Evolutionary conservation across 2,113 vertebrate genomes (phyloP), one percentile per base, ranked within the genome.

Genomic region (Gavia stellata): DNA sequence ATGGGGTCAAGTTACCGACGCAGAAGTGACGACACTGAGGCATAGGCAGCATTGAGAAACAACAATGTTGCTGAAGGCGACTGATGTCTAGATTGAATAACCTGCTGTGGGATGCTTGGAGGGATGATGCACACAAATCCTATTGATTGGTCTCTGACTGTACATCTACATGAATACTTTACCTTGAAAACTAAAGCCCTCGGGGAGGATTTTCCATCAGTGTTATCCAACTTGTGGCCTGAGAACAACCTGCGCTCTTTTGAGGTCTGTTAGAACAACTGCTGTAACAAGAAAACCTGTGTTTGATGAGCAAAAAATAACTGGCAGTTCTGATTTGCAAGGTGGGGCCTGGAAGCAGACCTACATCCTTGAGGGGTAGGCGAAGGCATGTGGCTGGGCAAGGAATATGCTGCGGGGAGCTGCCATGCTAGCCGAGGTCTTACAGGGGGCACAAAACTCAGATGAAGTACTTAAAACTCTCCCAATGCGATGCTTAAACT

Each of bases 311-410:
- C 58, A 71, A 21, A 31, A 81, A 91, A 31, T 52, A 83, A 31
- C 31, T 65, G 40, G 19, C 44, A 17, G 28, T 44, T 91, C 36
- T 50, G 44, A 38, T 42, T 53, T 67, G 52, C n/a, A 50, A 63
- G 67, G 28, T 34, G 8, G 21, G 26, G 45, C 5, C 8, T 81
- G 34, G 44, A 84, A 81, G 40, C 14, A 38, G 44, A 55, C 9
- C 8, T 49, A 0, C 12, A 17, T 74, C 66, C 4, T 25, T 38
- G 40, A 16, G 16, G 10, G 13, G 10, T 25, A 55, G 25, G 7
- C 0, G 0, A 81, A 61, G 34, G 29, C 23, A 55, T 0, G 0
- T 6, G 50, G 29, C 38, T 53, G 21, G 33, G 18, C 18, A 70
- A 56, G 7, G 31, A 58, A 10, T 11, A 4, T 15, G 10, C 17